A percentile compares a stretch with the other conserved stretches of the same genome.
phyloP scores from a whole-genome alignment of 2,113 vertebrate species.

The Anoura caudifer region DNA sequence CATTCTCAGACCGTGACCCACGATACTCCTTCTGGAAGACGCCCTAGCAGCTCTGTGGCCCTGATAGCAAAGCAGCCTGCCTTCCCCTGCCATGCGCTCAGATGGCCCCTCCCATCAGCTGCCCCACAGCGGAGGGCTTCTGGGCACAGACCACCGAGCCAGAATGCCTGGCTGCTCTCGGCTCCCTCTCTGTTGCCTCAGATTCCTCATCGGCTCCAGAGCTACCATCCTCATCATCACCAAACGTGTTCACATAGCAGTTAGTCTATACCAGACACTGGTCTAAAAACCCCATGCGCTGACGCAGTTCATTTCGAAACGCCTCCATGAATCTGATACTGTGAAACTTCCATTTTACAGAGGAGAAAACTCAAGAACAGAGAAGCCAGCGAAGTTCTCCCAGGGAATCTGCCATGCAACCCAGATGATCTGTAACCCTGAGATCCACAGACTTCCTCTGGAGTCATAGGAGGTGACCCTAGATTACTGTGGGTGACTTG shows the following conservation, averaged over 20 bases:
- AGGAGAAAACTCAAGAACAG: not conserved
- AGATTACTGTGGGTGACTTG: not conserved
- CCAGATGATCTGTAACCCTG: not conserved
- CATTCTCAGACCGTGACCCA: not conserved
- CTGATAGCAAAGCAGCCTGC: not conserved
- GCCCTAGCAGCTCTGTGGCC: no score
- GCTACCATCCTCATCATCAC: not conserved
- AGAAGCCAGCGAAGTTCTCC: not conserved
- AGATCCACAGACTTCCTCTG: not conserved
- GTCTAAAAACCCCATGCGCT: not conserved
- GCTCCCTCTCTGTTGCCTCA: not conserved
- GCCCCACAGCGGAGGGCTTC: fast-evolving
- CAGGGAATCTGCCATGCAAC: not conserved
- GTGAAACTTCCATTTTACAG: not conserved
- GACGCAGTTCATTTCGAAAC: not conserved
- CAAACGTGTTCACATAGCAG: not conserved
- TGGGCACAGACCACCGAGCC: fast-evolving
- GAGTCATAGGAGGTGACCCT: not conserved
- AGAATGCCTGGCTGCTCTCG: not conserved
- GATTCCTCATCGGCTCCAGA: not conserved
- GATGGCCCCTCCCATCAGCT: not conserved
- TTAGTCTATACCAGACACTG: not conserved
- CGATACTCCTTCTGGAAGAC: not conserved
- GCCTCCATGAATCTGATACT: not conserved
- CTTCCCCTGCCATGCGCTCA: not conserved